phyloP scores from a whole-genome alignment of 2,888 invertebrate genomes.

The Scaptomyza reducta region DNA sequence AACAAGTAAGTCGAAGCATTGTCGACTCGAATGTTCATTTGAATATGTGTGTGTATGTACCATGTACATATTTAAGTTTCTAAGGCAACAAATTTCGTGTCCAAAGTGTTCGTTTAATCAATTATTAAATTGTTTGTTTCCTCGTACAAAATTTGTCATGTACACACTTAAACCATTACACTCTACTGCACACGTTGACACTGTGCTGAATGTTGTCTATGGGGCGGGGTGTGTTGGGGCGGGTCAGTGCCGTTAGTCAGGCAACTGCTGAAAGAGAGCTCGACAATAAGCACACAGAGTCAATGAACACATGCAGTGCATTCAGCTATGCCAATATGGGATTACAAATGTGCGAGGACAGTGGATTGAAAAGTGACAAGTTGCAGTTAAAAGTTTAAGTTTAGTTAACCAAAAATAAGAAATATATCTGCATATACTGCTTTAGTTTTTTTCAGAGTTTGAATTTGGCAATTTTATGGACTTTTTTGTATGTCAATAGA shows the following conservation, averaged over 20 bases:
- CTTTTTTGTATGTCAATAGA: no score
- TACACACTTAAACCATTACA: conserved; percentile 31
- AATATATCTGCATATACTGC: no score
- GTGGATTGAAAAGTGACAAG: conserved; percentile 10
- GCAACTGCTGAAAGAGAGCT: neutral
- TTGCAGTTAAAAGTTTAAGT: neutral
- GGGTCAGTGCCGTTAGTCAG: neutral
- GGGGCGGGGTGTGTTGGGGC: neutral
- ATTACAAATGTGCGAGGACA: conserved; percentile 16
- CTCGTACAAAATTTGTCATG: conserved; percentile 46
- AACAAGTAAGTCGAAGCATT: conserved; percentile 1
- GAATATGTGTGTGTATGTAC: neutral
- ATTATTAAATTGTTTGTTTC: conserved; percentile 60
- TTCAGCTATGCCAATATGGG: conserved; percentile 30
- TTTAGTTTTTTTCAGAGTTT: no score
- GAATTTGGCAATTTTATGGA: no score
- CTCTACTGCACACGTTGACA: conserved; percentile 33
- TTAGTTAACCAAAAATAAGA: no score
- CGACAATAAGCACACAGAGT: conserved; percentile 30
- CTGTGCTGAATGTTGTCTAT: neutral
- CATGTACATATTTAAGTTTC: conserved; percentile 9
- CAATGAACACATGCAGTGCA: conserved; percentile 57
- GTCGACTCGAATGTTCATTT: neutral
- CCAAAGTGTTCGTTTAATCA: conserved; percentile 43
- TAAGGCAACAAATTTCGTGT: conserved; percentile 24